These are phyloP conservation scores for Conopomorpha cramerella DNA, from an alignment of 1,140 invertebrate species.

Conservation along the genomic window DNA sequence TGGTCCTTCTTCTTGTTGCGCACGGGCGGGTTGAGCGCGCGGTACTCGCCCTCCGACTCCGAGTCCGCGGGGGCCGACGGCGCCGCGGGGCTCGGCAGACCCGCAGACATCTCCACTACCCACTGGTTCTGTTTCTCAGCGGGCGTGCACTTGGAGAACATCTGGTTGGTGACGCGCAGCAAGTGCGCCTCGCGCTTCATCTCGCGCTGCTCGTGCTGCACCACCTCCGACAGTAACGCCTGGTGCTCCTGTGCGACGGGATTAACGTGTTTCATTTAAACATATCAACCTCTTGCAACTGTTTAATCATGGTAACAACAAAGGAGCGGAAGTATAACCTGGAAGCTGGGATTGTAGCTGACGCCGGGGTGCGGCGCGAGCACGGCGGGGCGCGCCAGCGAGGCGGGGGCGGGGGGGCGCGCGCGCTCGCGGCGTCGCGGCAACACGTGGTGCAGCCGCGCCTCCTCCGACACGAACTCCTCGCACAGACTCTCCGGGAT, in stretches of 20 bases:
- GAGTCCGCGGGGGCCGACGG: conserved; percentile 27
- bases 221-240: conserved; percentile 71
- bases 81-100: conserved; percentile 59
- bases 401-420: conserved; percentile 24
- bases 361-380: conserved; percentile 83
- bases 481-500: conserved; percentile 29
- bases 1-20: conserved; percentile 76
- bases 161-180: conserved; percentile 74
- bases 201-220: conserved; percentile 71
- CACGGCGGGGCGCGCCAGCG: conserved; percentile 56
- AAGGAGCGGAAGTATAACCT: conserved; percentile 16
- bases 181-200: conserved; percentile 78
- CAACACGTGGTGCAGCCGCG: conserved; percentile 38
- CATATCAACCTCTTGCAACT: too few relatives aligned
- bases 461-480: conserved; percentile 38
- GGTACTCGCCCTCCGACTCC: conserved; percentile 58
- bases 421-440: conserved; percentile 23
- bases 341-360: conserved; percentile 87
- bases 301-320: neutral
- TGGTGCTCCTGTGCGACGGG: conserved; percentile 85
- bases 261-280: too few relatives aligned
- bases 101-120: conserved; percentile 79
- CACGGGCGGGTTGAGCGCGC: conserved; percentile 69
- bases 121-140: conserved; percentile 67
- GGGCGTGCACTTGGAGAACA: conserved; percentile 73